Conservation (phyloP, 2,888 invertebrate genomes). For the Drosophila limbata region DNA sequence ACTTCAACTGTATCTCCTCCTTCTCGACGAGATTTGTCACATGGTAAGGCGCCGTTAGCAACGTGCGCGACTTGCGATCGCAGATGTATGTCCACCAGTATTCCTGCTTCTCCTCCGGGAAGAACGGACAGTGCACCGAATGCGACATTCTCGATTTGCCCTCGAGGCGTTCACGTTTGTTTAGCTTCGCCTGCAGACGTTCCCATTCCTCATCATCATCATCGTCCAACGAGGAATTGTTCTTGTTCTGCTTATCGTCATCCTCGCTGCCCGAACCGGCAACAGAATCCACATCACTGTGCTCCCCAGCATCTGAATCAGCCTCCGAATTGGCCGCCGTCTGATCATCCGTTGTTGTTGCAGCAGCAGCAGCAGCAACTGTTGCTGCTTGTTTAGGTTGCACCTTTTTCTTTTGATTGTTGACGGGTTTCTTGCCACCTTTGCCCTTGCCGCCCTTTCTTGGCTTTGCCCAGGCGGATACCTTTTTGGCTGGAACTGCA, state of each 20-base stretch:
- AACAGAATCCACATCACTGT: slow-evolving; percentile 86
- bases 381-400: slow-evolving; percentile 81
- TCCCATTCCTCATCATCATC: slow-evolving; percentile 97
- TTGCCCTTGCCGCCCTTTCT: slow-evolving; percentile 88
- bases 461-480: slow-evolving; percentile 93
- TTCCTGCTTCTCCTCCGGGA: slow-evolving; percentile 98
- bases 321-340: slow-evolving; percentile 82
- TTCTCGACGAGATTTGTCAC: slow-evolving; percentile 95
- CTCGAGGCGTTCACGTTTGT: slow-evolving; percentile 95
- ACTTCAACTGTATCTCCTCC: slow-evolving; percentile 97
- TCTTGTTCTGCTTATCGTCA: slow-evolving; percentile 88
- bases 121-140: slow-evolving; percentile 98
- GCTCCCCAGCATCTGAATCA: slow-evolving; percentile 85
- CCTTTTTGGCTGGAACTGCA: slow-evolving; percentile 87
- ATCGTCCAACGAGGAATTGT: slow-evolving; percentile 85
- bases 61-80: slow-evolving; percentile 95
- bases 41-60: slow-evolving; percentile 96
- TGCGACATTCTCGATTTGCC: slow-evolving; percentile 97
- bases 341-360: slow-evolving; percentile 66
- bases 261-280: slow-evolving; percentile 87
- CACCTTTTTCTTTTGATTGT: slow-evolving; percentile 83
- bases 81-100: slow-evolving; percentile 99
- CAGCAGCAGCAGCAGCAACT: slow-evolving; percentile 24
- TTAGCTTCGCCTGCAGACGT: slow-evolving; percentile 93
- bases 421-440: slow-evolving; percentile 82